A percentile compares a stretch with the other conserved stretches of the same genome.
These are phyloP conservation scores for Phoenicopterus ruber DNA, from an alignment of 2,113 vertebrate species.

Conservation along the genomic window DNA sequence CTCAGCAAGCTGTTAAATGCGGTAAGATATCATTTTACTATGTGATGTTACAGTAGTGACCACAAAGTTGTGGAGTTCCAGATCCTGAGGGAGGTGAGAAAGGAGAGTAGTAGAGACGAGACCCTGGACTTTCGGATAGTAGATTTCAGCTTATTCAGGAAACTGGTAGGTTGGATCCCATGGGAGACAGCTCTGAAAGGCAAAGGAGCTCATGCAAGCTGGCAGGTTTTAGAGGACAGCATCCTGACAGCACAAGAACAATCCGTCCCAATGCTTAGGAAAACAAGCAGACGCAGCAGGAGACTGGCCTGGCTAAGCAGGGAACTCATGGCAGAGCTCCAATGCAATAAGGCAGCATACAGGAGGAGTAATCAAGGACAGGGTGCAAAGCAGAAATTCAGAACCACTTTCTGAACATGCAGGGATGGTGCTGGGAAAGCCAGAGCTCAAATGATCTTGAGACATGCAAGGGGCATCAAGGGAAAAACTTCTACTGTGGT, in stretches of 20 bases:
- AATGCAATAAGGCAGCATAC: neutral
- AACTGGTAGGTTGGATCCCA: neutral
- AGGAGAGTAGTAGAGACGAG: neutral
- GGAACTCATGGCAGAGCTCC: neutral
- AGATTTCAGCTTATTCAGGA: neutral
- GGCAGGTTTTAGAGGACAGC: neutral
- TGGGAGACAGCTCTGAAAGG: neutral
- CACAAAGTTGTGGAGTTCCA: neutral
- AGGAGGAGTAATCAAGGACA: neutral
- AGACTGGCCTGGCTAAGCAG: neutral
- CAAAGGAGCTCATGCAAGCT: neutral
- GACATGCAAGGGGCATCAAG: neutral
- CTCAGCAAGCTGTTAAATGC: neutral
- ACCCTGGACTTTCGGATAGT: neutral
- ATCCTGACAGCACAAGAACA: neutral
- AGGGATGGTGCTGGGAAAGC: neutral
- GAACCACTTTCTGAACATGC: neutral
- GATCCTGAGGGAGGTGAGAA: neutral
- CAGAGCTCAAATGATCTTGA: neutral
- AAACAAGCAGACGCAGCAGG: neutral
- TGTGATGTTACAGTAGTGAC: rapidly evolving
- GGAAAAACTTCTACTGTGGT: neutral
- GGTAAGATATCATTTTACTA: neutral
- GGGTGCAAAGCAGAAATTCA: neutral
- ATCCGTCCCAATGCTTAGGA: neutral